Evolutionary conservation across 2,888 invertebrate genomes (phyloP), one percentile per base, ranked within the genome.

Genomic region (Laspeyria flexula): DNA sequence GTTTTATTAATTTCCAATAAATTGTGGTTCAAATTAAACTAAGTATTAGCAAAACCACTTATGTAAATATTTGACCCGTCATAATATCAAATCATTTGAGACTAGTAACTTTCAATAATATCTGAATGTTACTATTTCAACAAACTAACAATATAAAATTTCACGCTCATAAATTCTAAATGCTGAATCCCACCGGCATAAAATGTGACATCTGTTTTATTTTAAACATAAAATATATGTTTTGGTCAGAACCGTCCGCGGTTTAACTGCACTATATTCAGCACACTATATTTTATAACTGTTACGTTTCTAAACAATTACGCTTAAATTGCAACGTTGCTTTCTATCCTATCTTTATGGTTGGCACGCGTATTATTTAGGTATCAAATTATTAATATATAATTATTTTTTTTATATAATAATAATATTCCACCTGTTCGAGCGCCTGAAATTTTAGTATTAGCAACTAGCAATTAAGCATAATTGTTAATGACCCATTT

Each of bases 241-340:
- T 27, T 25, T 15, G 18, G 25, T 39, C 30, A 46, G 15, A 41
- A 50, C 31, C n/a, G 40, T 35, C 1, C 31, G 43, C 40, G 12
- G 39, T 47, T 65, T 16, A 64, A 68, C 42, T 23, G 21, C 31
- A 48, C 37, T 23, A 41, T 44, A 37, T 55, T 60, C 65, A 49
- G 55, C 37, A 62, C 50, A 53, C 45, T 46, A 41, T 49, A 50
- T 43, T 65, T 65, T 49, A 65, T 38, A 62, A 23, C 52, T 7
- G 58, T 67, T 60, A 49, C 38, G 43, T 56, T 48, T 60, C 64
- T 54, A 67, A 65, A 50, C 51, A 67, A 65, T 65, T 60, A 63
- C 33, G 45, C 41, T 62, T 43, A 59, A 68, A 55, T 56, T 68
- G 47, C 48, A 21, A 16, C 42, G 48, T 52, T 40, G 16, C n/a